Percentiles rank a stretch among this genome's conserved stretches.
These are phyloP conservation scores for Microcebus murinus DNA, from an alignment of 2,113 vertebrate species.

Conservation along the genomic window DNA sequence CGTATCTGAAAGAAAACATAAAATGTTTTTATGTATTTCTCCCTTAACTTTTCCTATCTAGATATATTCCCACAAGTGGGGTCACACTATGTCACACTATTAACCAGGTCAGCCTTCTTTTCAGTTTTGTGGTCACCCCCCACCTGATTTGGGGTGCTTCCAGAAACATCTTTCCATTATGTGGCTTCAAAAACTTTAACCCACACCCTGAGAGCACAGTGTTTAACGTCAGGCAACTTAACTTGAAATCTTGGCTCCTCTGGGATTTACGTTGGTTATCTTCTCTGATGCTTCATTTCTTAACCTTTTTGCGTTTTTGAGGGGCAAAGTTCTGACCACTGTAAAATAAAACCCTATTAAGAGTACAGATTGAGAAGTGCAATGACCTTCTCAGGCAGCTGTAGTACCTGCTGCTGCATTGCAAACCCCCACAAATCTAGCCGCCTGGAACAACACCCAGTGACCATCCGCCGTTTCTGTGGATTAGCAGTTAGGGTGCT, in stretches of 20 bases:
- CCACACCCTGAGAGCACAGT: background rate
- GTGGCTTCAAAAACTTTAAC: background rate
- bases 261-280: background rate
- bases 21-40: background rate
- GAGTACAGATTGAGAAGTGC: background rate
- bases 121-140: background rate
- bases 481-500: rapidly evolving
- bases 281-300: background rate
- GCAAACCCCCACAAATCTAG: background rate
- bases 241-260: background rate
- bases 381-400: background rate
- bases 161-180: background rate
- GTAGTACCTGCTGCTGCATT: rapidly evolving
- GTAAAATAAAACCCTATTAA: background rate
- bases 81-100: background rate
- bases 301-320: background rate
- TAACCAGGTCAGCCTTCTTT: background rate
- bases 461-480: rapidly evolving
- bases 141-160: too few species aligned
- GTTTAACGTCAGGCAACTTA: background rate
- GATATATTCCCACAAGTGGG: background rate
- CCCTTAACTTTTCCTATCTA: background rate
- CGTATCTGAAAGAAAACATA: too few species aligned
- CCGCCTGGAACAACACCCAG: background rate
- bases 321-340: background rate